Evolutionary conservation across 2,888 invertebrate species (phyloP).

Genomic region (Tholera decimalis): DNA sequence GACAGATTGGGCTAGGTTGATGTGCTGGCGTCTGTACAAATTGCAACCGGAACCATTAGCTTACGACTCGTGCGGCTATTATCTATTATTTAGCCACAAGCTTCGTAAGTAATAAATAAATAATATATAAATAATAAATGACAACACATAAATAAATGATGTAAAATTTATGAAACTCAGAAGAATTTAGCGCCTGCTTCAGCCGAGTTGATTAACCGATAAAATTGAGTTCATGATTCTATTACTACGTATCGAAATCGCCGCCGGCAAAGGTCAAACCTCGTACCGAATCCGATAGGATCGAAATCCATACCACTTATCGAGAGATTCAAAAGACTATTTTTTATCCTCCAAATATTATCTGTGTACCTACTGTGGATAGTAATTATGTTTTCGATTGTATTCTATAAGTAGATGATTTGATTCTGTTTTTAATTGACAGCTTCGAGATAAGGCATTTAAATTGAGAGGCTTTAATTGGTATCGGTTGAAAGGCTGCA

Average conservation of each 20-base stretch:
- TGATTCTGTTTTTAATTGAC: constrained; percentile 8
- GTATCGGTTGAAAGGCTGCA: background rate
- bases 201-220: constrained; percentile 45
- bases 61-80: too few species aligned
- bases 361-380: background rate
- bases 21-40: too few species aligned
- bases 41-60: too few species aligned
- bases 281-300: constrained; percentile 49
- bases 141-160: background rate
- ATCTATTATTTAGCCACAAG: too few species aligned
- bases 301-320: constrained; percentile 55
- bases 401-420: background rate
- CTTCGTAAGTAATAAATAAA: too few species aligned
- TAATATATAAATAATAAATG: too few species aligned
- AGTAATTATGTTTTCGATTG: constrained; percentile 26
- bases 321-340: constrained; percentile 26
- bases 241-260: constrained; percentile 50
- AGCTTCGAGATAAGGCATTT: background rate
- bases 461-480: constrained; percentile 8
- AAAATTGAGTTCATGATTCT: constrained; percentile 61
- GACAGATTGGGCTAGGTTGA: too few species aligned
- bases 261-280: constrained; percentile 47
- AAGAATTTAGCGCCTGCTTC: constrained; percentile 31
- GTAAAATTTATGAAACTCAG: background rate
- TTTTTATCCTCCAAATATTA: constrained; percentile 43